Evolutionary conservation across 1,140 invertebrate genomes (phyloP).

Genomic region (Zaprionus davidi): DNA sequence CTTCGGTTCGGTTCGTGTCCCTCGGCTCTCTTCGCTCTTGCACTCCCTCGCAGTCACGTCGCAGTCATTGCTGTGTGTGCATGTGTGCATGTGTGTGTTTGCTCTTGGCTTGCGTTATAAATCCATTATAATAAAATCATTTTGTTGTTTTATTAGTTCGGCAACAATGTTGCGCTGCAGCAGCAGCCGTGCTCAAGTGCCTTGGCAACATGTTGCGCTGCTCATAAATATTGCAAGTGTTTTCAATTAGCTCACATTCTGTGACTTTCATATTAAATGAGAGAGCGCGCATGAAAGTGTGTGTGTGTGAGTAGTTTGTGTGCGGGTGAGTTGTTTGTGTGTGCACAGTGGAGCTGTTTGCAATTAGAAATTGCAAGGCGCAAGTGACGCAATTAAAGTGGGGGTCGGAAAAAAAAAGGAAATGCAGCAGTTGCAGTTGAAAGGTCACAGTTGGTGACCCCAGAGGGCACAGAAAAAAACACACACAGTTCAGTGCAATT

Average conservation of each 20-base stretch:
- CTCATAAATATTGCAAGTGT: slow-evolving; percentile 83
- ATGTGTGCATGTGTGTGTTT: slow-evolving; percentile 45
- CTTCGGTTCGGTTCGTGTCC: slow-evolving; percentile 14
- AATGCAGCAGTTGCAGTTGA: slow-evolving; percentile 24
- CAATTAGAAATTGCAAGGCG: slow-evolving; percentile 75
- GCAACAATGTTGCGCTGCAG: slow-evolving; percentile 75
- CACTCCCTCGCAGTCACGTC: slow-evolving; percentile 8
- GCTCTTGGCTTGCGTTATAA: slow-evolving; percentile 80
- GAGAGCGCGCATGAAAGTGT: slow-evolving; percentile 49
- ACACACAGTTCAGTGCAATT: slow-evolving; percentile 45
- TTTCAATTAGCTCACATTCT: slow-evolving; percentile 84
- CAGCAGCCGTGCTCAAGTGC: slow-evolving; percentile 66
- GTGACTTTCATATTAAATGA: slow-evolving; percentile 83
- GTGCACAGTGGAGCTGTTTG: slow-evolving; percentile 53
- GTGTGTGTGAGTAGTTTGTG: background rate
- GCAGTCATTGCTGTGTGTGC: background rate
- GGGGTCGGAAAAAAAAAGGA: slow-evolving; percentile 29
- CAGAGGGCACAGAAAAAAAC: slow-evolving; percentile 5
- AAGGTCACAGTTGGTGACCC: background rate
- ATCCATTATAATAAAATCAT: slow-evolving; percentile 84
- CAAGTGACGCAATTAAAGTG: slow-evolving; percentile 72
- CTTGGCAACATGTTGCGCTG: slow-evolving; percentile 75
- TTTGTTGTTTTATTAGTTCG: slow-evolving; percentile 82
- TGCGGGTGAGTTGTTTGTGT: slow-evolving; percentile 9
- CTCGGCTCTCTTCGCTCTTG: background rate